Percentiles rank a stretch among this genome's conserved stretches.
Conservation (phyloP, 1,140 invertebrate genomes). For the Lepidurus couesii region DNA sequence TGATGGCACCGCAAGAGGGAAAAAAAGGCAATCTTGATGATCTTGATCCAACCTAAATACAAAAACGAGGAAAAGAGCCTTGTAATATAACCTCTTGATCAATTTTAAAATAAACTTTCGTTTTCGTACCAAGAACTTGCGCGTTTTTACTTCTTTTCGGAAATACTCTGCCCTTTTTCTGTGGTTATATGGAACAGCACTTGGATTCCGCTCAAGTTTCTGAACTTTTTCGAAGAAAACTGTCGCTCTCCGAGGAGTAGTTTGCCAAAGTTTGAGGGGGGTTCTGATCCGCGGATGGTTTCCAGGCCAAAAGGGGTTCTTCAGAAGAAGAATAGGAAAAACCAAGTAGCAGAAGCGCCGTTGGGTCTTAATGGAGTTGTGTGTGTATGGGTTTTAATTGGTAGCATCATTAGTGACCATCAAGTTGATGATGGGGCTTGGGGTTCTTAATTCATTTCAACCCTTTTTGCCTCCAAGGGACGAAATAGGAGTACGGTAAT, state of each 20-base stretch:
- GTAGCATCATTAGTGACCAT: conserved; percentile 9
- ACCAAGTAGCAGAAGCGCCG: background rate
- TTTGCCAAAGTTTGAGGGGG: background rate
- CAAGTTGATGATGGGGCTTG: conserved; percentile 1
- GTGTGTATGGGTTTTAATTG: conserved; percentile 11
- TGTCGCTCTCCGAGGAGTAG: background rate
- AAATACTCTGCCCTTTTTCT: background rate
- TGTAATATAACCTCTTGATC: too few relatives aligned
- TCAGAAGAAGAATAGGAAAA: background rate
- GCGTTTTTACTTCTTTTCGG: background rate
- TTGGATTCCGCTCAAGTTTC: background rate
- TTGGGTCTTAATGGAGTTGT: background rate
- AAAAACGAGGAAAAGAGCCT: too few relatives aligned
- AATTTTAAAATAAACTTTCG: too few relatives aligned
- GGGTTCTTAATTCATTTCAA: conserved; percentile 4
- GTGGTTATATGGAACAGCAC: background rate
- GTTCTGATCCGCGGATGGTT: background rate
- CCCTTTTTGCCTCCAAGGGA: background rate
- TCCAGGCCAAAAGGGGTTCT: background rate
- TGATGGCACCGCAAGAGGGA: too few relatives aligned
- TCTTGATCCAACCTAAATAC: too few relatives aligned
- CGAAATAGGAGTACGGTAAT: background rate
- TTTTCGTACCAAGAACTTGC: too few relatives aligned
- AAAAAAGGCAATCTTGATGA: too few relatives aligned
- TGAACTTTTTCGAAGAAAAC: background rate